Evolutionary conservation across 1,140 invertebrate species (phyloP), one percentile per base, ranked within the genome.

Genomic region (Anoplolepis gracilipes): DNA sequence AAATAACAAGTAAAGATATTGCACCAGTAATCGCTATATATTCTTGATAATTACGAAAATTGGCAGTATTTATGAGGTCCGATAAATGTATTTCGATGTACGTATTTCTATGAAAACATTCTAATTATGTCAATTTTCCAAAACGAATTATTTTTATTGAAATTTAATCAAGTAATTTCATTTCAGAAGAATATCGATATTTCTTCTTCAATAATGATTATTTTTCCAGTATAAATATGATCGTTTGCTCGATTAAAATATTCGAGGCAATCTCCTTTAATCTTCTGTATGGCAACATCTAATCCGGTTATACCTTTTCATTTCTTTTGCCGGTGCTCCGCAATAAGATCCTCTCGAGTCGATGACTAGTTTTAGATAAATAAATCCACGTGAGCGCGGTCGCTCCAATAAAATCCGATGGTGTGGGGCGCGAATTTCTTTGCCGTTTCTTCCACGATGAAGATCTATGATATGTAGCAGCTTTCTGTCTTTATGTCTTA

Each of bases 351-450:
- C 36, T 11, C 22, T 49, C 64, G 77, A 82, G 36, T 72, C 67
- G 78, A 84, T 73, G 57, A 73, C 57, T 49, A 84, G 67, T 73
- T 55, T 72, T 49, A 36, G 55, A 82, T 73, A 62, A 82, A 82
- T 73, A 62, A 82, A 85, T 70, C 33, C 53, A 1, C 30, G 69
- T 64, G 49, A 70, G n/a, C 42, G 22, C 65, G 62, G 49, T 53
- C 46, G 36, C 62, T 81, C 33, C 39, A 82, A 82, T 57, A 65
- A 78, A 61, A 81, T 67, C 36, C 77, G 82, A 85, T 85, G 70
- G 76, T n/a, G 13, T 8, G 49, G 36, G 49, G 46, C 55, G 61
- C 76, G 55, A 82, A 84, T 70, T 85, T n/a, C 11, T 55, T 70
- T 16, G 8, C 57, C 62, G 33, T 73, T n/a, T 10, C 39, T 36